Evolutionary conservation across 2,113 vertebrate genomes (phyloP).

Genomic region (Pseudorectes ferrugineus): DNA sequence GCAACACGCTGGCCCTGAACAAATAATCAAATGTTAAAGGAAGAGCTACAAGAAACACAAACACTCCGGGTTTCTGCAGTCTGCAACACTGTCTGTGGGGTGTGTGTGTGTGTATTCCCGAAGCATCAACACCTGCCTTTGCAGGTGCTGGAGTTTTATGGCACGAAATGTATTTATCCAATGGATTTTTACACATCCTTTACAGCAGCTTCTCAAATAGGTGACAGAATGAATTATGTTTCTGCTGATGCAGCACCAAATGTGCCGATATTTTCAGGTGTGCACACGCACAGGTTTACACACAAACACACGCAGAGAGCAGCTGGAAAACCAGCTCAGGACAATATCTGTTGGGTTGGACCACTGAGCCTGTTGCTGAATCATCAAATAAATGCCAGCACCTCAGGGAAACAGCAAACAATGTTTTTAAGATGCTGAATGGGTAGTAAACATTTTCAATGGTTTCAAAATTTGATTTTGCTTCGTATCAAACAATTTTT

Average conservation of each 20-base stretch:
- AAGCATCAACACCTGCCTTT: constrained; percentile 19
- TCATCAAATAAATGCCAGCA: neutral
- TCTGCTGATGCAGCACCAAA: neutral
- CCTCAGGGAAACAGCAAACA: neutral
- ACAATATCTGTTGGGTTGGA: neutral
- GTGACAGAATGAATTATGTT: neutral
- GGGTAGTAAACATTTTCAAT: neutral
- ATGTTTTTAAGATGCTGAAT: neutral
- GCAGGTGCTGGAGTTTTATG: neutral
- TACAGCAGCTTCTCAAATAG: neutral
- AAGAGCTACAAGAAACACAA: neutral
- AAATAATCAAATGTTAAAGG: neutral
- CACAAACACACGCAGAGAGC: neutral
- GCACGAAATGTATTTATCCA: neutral
- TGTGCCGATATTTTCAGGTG: neutral
- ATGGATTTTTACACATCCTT: neutral
- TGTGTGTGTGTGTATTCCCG: neutral
- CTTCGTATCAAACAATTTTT: neutral
- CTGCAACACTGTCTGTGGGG: neutral
- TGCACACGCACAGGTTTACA: neutral
- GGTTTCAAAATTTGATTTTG: neutral
- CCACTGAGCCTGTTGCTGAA: neutral
- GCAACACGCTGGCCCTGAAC: neutral
- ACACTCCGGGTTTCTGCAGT: neutral
- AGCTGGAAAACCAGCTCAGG: neutral